Evolutionary conservation across 2,888 invertebrate genomes (phyloP), one percentile per base, ranked within the genome.

Genomic region (Hirtodrosophila cameraria): DNA sequence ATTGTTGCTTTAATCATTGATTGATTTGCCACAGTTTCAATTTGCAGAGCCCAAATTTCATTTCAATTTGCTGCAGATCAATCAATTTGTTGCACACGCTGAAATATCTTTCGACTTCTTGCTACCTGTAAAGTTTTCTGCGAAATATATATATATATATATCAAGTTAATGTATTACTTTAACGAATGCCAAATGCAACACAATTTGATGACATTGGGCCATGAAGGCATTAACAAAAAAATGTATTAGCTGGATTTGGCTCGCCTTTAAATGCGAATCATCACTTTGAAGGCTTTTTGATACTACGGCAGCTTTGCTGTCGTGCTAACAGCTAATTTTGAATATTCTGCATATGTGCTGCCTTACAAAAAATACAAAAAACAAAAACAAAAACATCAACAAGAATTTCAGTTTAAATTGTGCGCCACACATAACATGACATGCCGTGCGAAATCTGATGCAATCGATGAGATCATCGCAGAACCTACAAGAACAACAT

Each of bases 381-480:
- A 50, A 33, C 13, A 15, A n/a, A 36, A 16, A 27, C 35, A 55
- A 52, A 52, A 54, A 57, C 67, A 71, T 52, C 45, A 77, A 61
- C 38, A 38, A 58, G 69, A 78, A 78, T 70, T 78, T 60, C 78
- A 77, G 77, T 77, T 68, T 50, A 80, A 76, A 75, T 80, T 76
- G 74, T 60, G 68, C 57, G 74, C 76, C 81, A 83, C 81, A 83
- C 76, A 76, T 83, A 77, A 77, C 85, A n/a, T n/a, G 70, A 84
- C 75, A 77, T 70, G 79, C 82, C 77, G 78, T 85, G 79, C 86
- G 83, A 80, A 80, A 77, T 75, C 73, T 88, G 88, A 86, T 84
- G 88, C 86, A 87, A 88, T 84, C 86, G 86, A 86, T 86, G 88
- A 86, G 86, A 77, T 86, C 86, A 86, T 86, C 86, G 33, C 43